Conservation (phyloP, 1,140 invertebrate species). For the Gonatopus flavifemur region DNA sequence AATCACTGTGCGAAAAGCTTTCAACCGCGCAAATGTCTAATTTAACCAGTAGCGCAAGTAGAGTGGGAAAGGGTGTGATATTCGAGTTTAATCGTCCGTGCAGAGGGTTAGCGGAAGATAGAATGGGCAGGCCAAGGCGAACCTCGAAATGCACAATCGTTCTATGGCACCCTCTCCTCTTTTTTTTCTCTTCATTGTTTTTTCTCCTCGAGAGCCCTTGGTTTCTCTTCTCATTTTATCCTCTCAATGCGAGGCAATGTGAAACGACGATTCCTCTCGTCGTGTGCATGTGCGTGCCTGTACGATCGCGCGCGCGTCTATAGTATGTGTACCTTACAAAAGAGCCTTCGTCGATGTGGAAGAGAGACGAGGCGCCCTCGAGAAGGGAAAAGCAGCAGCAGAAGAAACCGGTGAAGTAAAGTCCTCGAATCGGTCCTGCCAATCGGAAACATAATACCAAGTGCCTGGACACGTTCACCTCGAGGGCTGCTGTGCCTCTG, state of each 20-base stretch:
- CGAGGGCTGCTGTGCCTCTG: too few relatives aligned
- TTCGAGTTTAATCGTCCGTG: conserved; percentile 23
- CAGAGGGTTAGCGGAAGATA: neutral
- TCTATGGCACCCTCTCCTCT: conserved; percentile 1
- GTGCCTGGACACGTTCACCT: neutral
- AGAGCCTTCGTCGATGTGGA: neutral
- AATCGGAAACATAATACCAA: neutral
- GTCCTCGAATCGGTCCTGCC: neutral
- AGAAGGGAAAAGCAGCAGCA: neutral
- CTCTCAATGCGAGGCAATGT: neutral
- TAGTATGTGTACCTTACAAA: neutral
- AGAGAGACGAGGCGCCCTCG: neutral
- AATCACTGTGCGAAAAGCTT: neutral
- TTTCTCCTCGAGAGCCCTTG: conserved; percentile 13
- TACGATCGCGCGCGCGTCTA: neutral
- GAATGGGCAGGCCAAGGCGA: neutral
- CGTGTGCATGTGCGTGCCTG: too few relatives aligned
- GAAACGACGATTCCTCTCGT: too few relatives aligned
- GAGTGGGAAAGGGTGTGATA: too few relatives aligned
- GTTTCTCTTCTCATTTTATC: conserved; percentile 9
- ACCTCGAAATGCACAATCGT: conserved; percentile 25
- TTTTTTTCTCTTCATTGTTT: conserved; percentile 6
- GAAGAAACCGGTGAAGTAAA: neutral
- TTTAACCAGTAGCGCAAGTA: conserved; percentile 13
- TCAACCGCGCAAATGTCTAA: neutral